phyloP scores from a whole-genome alignment of 2,888 invertebrate species.

The Caenorhabditis uteleia region DNA sequence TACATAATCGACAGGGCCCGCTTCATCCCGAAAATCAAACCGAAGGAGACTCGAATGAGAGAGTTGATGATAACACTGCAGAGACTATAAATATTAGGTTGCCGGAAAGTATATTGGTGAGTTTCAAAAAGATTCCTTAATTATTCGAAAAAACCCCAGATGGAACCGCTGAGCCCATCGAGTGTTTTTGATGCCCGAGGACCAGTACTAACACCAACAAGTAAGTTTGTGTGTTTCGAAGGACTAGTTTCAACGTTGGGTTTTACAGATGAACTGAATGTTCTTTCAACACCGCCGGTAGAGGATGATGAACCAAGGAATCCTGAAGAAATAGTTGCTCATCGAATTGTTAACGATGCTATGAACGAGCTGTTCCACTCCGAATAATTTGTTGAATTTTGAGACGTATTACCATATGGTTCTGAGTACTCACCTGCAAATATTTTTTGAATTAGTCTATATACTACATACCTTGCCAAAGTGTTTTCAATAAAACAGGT shows the following conservation, averaged over 20 bases:
- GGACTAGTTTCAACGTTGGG: neutral
- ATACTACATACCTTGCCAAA: too few relatives aligned
- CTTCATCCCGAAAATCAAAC: neutral
- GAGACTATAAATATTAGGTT: too few relatives aligned
- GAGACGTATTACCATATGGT: too few relatives aligned
- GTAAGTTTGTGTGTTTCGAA: neutral
- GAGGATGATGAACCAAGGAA: constrained; percentile 12
- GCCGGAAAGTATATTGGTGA: too few relatives aligned
- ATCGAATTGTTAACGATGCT: constrained; percentile 47
- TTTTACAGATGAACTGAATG: neutral
- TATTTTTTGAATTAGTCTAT: too few relatives aligned
- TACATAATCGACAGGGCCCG: constrained; percentile 12
- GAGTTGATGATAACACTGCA: neutral
- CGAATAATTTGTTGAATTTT: too few relatives aligned
- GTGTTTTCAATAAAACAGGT: too few relatives aligned
- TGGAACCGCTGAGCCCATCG: constrained; percentile 34
- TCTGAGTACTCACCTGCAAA: too few relatives aligned
- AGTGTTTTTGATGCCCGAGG: constrained; percentile 35
- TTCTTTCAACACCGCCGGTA: neutral
- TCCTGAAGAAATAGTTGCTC: constrained; percentile 45
- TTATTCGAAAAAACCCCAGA: constrained; percentile 6
- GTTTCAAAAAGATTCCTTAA: too few relatives aligned
- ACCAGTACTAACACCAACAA: constrained; percentile 18
- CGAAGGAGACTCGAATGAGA: neutral
- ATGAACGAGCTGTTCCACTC: constrained; percentile 47